Evolutionary conservation across 2,113 vertebrate species (phyloP), one percentile per base, ranked within the genome.

Genomic region (Carassius carassius): DNA sequence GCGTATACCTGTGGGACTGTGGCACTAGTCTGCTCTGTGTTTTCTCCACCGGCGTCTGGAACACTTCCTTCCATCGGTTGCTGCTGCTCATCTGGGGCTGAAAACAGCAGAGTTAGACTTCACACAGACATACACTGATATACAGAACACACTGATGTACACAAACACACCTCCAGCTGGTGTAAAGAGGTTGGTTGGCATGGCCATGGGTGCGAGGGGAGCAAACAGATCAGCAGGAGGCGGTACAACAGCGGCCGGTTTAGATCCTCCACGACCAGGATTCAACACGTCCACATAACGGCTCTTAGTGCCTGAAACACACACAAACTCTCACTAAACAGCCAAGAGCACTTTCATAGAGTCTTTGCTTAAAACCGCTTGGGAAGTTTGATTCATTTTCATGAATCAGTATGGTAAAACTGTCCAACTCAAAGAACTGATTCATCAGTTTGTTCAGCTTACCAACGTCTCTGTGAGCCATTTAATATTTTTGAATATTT

Each of bases 211-310:
- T 23, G 98, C 97, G 60, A 99, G 91, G 0, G 97, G 98, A n/a
- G 98, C 97, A 79, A 99, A 98, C 0, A 99, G 91, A 77, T 98
- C 97, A 0, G 95, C 94, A 0, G 97, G 98, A 6, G 96, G 94
- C 0, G 94, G 96, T 4, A 93, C 91, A 1, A 93, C 89, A 8
- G 93, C 92, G 0, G 90, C 88, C 0, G 94, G 87, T 86, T 94
- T 95, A 70, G 93, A 21, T 72, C 94, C 94, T 2, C 92, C 86
- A 83, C 95, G 93, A 5, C 93, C 92, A 0, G 97, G 97, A 88
- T 99, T 99, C 80, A 99, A 75, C 60, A 99, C 92, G 4, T 99
- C 98, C 83, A 99, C 98, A 0, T 99, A 99, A 83, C 96, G 96
- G 7, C 93, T 95, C 92, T 93, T 95, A 6, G 93, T 94, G 73